Evolutionary conservation across 2,113 vertebrate species (phyloP), one percentile per base, ranked within the genome.

Genomic region (Rattus rattus): DNA sequence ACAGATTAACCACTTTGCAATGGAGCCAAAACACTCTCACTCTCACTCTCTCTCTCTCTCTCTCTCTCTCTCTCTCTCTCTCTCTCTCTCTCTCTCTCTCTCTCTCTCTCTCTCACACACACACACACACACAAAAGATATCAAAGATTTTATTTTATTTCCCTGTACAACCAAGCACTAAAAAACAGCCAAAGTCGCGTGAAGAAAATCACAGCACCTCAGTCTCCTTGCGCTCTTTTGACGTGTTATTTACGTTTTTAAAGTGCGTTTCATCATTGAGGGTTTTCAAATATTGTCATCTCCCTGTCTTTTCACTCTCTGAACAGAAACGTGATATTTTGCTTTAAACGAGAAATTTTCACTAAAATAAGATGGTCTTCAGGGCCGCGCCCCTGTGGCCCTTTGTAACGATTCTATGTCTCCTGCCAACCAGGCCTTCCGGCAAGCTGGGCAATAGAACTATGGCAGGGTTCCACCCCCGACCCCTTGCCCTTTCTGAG

Each of bases 61-160:
- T n/a, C 70, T 4, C 33, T n/a, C 70, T 5, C 70, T n/a, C 69
- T 7, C 33, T n/a, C 69, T 36, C 13, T 16, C 67, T 16, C 30
- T 13, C 65, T 11, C 26, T 43, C n/a, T 72, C 70, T 70, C 13
- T 36, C 33, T 36, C 67, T 16, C 43, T 16, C 30, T 13, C 65
- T 11, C 26, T 43, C n/a, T 72, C 70, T 70, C 13, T 36, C 33
- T 36, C 67, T 16, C 43, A 43, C 43, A 43, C 43, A 43, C 43
- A 43, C 43, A 43, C 49, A 54, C 28, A 52, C 12, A 47, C 43
- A 47, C 47, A 49, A 81, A 56, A 36, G 70, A 56, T 79, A 67
- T 69, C 69, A 19, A 63, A 13, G 20, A 56, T 59, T 83, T 81
- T 33, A 28, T 91, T 94, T 95, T 83, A 77, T 92, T 95, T 91